Evolutionary conservation across 1,140 invertebrate genomes (phyloP), one percentile per base, ranked within the genome.

Genomic region (Drosophila azteca): DNA sequence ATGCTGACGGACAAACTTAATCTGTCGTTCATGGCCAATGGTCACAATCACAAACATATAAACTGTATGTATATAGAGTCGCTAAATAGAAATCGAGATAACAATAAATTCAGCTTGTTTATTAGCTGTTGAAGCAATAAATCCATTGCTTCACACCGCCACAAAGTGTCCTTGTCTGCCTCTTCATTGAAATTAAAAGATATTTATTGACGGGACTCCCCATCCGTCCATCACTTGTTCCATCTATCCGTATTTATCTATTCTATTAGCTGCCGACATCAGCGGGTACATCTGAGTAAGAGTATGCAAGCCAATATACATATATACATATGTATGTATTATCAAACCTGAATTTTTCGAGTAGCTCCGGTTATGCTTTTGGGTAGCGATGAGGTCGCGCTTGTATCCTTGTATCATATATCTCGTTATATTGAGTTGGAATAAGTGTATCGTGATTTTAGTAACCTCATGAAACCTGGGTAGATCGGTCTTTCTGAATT

Each of bases 61-160:
- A 55, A 58, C 58, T 55, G 53, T 72, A 77, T 55, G 53, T 72
- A 77, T 67, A 81, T 66, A 52, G 66, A 79, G 57, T 61, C 77
- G 80, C 72, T 70, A 73, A 84, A 80, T 85, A 78, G 77, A 82
- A 68, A 85, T 80, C 76, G 65, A 70, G 77, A 68, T 85, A 84
- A 61, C 81, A 77, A 84, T 84, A 84, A 85, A 84, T 85, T 85
- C 73, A 81, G 65, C 77, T 84, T 79, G 77, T 85, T 84, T 73
- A 85, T 85, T 85, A 84, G 77, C 77, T 85, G 68, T 81, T 81
- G 69, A 77, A 48, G 81, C 77, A 80, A 80, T 84, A 85, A 80
- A 84, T 84, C 73, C 64, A 77, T 84, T 73, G 64, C 61, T 85
- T 80, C 81, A 81, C 68, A 81, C 81, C 77, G 68, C 72, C 71